Evolutionary conservation across 2,113 vertebrate genomes (phyloP), one percentile per base, ranked within the genome.

Genomic region (Struthidea cinerea): DNA sequence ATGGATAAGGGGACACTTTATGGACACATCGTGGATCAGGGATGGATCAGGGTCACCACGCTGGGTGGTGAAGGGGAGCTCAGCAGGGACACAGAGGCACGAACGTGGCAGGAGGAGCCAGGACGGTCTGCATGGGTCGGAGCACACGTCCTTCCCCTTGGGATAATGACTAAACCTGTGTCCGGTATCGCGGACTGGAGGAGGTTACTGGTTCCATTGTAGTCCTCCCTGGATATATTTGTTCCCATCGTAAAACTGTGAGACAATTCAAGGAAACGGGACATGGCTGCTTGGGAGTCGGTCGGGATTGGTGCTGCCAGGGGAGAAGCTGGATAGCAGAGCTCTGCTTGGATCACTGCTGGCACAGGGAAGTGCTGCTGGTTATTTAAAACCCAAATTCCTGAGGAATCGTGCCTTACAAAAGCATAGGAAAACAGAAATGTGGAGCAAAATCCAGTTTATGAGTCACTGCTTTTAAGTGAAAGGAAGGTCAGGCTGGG

Each of bases 251-350:
- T 70, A 55, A 88, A 94, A 41, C 18, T 2, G 0, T 13, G 60
- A 71, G 83, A 97, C 93, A 94, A 95, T 97, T 88, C n/a, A 39
- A 89, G 89, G 95, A 93, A 95, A 85, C 2, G 65, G 85, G 92
- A 49, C 49, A 0, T 7, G 1, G 63, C 82, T 33, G 32, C 16
- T 53, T 3, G 3, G 93, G 81, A 85, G 74, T 33, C 2, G 1
- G 37, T 3, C 3, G 0, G 53, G 74, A 60, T 33, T 76, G 74
- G 64, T 1, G 53, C 0, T 0, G 69, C 53, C 84, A 49, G 74
- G 67, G 57, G 53, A 87, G 81, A 77, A 68, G 73, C 57, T 70
- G 86, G 81, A 60, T 18, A 28, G 3, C 26, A 65, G 71, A 67
- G 22, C 73, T 24, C 64, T n/a, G 65, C 84, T 87, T 28, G 0